phyloP scores from a whole-genome alignment of 2,888 invertebrate species.

The Mycalesis mineus region DNA sequence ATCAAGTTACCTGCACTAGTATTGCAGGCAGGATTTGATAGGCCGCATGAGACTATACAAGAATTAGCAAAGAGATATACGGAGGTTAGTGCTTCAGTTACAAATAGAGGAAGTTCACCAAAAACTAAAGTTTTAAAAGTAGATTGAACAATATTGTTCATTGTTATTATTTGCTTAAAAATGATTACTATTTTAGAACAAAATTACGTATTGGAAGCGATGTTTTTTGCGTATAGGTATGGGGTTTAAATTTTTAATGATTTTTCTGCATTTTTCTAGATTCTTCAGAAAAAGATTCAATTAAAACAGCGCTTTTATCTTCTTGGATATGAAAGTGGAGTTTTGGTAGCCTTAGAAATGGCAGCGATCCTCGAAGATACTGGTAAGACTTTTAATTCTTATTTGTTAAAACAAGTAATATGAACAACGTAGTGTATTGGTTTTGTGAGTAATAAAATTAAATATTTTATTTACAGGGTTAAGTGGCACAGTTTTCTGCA shows the following conservation, averaged over 20 bases:
- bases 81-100: slow-evolving; percentile 28
- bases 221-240: too few relatives aligned
- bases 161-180: not conserved
- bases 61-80: slow-evolving; percentile 40
- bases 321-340: slow-evolving; percentile 42
- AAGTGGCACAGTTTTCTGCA: slow-evolving; percentile 50
- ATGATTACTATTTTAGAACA: not conserved
- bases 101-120: too few relatives aligned
- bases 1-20: slow-evolving; percentile 40
- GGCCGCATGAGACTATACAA: slow-evolving; percentile 34
- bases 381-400: slow-evolving; percentile 28
- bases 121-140: too few relatives aligned
- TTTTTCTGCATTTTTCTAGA: slow-evolving; percentile 30
- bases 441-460: not conserved
- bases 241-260: not conserved
- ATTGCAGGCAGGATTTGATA: slow-evolving; percentile 41
- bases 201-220: too few relatives aligned
- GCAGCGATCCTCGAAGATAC: slow-evolving; percentile 41
- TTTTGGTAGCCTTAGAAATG: slow-evolving; percentile 40
- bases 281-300: slow-evolving; percentile 31
- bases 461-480: slow-evolving; percentile 34
- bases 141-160: not conserved
- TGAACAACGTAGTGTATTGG: not conserved
- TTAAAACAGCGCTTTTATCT: slow-evolving; percentile 36
- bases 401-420: not conserved